phyloP scores from a whole-genome alignment of 2,888 invertebrate species.

The Eulithis prunata region DNA sequence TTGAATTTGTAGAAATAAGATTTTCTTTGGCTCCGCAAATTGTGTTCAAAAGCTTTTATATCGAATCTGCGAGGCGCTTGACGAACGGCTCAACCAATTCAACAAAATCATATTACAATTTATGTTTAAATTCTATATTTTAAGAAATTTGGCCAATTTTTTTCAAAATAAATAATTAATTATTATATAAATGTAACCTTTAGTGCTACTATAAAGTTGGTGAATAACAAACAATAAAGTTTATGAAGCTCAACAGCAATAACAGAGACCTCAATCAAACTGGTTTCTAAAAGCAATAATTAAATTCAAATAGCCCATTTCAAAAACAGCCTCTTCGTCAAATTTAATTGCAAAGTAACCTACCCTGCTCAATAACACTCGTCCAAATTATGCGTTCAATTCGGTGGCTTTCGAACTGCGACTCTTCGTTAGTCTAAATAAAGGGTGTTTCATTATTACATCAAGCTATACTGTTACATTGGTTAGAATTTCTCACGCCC shows the following conservation, averaged over 20 bases:
- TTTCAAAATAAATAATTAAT: not conserved
- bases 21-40: conserved; percentile 35
- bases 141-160: not conserved
- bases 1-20: conserved; percentile 37
- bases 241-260: conserved; percentile 11
- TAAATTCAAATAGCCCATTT: conserved; percentile 19
- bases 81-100: conserved; percentile 9
- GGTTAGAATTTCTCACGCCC: not conserved
- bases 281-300: conserved; percentile 22
- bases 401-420: not conserved
- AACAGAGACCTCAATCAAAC: conserved; percentile 19
- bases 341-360: conserved; percentile 30
- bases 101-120: conserved; percentile 18
- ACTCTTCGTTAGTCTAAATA: not conserved
- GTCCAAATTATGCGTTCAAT: conserved; percentile 13
- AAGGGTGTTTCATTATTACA: conserved; percentile 4
- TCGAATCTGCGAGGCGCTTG: conserved; percentile 27
- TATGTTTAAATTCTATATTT: not conserved
- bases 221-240: conserved; percentile 6
- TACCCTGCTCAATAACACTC: conserved; percentile 18
- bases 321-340: conserved; percentile 21
- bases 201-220: not conserved
- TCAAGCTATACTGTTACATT: not conserved
- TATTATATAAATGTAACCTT: no score
- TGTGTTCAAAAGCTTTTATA: conserved; percentile 39